Conservation (phyloP, 2,113 vertebrate genomes). For the Symphodus melops region DNA sequence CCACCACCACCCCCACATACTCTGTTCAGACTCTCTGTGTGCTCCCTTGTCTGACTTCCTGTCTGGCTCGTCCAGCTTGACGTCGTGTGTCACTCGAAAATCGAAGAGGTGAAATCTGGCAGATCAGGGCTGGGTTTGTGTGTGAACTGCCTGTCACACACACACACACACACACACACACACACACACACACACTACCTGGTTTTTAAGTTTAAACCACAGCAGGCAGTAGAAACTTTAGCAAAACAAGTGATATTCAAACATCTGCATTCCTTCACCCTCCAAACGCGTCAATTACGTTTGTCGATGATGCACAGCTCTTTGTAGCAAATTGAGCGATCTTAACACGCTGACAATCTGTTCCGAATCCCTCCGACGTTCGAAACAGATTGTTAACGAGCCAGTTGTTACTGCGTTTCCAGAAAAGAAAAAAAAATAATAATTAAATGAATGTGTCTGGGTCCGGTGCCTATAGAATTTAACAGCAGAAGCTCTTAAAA, state of each 20-base stretch:
- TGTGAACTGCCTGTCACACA: not conserved
- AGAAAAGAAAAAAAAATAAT: not conserved
- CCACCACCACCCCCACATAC: too few species aligned
- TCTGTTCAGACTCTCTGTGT: too few species aligned
- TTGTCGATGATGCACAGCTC: not conserved
- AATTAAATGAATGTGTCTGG: not conserved
- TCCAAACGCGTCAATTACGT: not conserved
- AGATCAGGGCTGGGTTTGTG: too few species aligned
- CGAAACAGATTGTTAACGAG: conserved; percentile 1
- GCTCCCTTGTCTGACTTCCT: too few species aligned
- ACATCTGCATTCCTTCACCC: not conserved
- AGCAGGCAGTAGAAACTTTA: not conserved
- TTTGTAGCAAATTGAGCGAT: not conserved
- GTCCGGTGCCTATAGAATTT: not conserved
- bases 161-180: not conserved
- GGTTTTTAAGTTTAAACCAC: not conserved
- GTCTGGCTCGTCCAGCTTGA: too few species aligned
- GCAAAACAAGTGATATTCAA: not conserved
- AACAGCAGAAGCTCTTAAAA: not conserved
- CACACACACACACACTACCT: not conserved
- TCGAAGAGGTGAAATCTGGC: too few species aligned
- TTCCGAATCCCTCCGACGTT: not conserved
- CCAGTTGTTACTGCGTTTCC: not conserved
- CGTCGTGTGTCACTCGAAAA: too few species aligned
- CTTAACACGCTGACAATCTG: not conserved